phyloP scores from a whole-genome alignment of 1,140 invertebrate genomes.

The Phthorimaea operculella region DNA sequence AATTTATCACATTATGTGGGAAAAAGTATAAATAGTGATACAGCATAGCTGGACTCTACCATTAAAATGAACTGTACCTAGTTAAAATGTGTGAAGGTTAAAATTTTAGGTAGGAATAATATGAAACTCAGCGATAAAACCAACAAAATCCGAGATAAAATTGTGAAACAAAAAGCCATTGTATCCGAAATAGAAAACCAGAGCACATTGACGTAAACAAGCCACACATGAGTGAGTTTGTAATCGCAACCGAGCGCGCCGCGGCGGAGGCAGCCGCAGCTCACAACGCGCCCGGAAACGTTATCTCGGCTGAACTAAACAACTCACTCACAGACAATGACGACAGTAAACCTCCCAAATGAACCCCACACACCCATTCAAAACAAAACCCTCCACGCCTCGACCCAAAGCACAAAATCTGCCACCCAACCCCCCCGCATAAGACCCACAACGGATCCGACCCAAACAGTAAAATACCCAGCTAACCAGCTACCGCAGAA shows the following conservation, averaged over 20 bases:
- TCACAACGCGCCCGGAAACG: constrained; percentile 38
- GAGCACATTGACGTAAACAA: constrained; percentile 12
- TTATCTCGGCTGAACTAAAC: constrained; percentile 47
- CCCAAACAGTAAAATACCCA: constrained; percentile 35
- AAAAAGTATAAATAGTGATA: too few species aligned
- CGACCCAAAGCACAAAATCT: constrained; percentile 6
- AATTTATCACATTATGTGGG: too few species aligned
- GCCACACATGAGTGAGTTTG: constrained; percentile 21
- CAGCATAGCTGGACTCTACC: too few species aligned
- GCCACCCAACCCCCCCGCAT: constrained; percentile 5
- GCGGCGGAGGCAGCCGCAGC: constrained; percentile 25
- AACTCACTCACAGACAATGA: constrained; percentile 30
- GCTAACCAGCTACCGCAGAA: constrained; percentile 44
- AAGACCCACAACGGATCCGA: constrained; percentile 14
- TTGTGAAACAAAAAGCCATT: too few species aligned
- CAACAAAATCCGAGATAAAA: too few species aligned
- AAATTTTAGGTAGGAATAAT: too few species aligned
- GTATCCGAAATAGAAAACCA: too few species aligned
- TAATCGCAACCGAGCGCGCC: constrained; percentile 16
- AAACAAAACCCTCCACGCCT: constrained; percentile 8
- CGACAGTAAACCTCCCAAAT: constrained; percentile 4
- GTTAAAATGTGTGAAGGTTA: too few species aligned
- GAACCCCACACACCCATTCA: constrained; percentile 8
- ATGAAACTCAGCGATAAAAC: too few species aligned
- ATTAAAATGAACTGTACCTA: too few species aligned